These are phyloP conservation scores for Catocala sponsa DNA, from an alignment of 2,888 invertebrate species.

Conservation along the genomic window DNA sequence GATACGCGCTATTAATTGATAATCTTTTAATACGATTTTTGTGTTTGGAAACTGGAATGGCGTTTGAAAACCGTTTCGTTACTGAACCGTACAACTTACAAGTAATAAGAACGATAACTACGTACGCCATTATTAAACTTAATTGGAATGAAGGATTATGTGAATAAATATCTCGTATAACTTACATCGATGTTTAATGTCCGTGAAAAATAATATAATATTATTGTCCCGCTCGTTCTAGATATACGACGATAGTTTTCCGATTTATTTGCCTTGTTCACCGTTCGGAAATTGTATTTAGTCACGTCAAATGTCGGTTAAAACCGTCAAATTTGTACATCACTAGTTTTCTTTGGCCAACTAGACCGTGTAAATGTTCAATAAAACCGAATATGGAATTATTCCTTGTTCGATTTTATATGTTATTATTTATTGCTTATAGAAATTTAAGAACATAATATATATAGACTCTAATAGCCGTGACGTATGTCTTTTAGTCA, in stretches of 20 bases:
- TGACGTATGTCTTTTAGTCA: no score
- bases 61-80: conserved; percentile 46
- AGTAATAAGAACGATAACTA: conserved; percentile 76
- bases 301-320: conserved; percentile 50
- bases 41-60: conserved; percentile 29
- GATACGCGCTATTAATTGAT: conserved; percentile 25
- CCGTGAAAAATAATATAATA: conserved; percentile 62
- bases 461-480: no score
- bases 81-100: conserved; percentile 75
- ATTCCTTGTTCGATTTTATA: no score
- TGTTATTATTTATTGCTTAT: no score
- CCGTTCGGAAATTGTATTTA: conserved; percentile 50
- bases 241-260: conserved; percentile 71
- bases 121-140: conserved; percentile 71
- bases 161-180: conserved; percentile 73
- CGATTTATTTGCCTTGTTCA: conserved; percentile 65
- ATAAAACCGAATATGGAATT: no score
- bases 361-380: no score
- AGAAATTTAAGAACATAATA: no score
- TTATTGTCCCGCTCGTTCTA: conserved; percentile 39
- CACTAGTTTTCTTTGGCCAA: conserved; percentile 32
- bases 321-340: conserved; percentile 38
- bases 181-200: conserved; percentile 62
- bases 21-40: conserved; percentile 39
- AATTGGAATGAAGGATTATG: conserved; percentile 79